Evolutionary conservation across 2,888 invertebrate genomes (phyloP), one percentile per base, ranked within the genome.

Genomic region (Tryphoninae sp.): DNA sequence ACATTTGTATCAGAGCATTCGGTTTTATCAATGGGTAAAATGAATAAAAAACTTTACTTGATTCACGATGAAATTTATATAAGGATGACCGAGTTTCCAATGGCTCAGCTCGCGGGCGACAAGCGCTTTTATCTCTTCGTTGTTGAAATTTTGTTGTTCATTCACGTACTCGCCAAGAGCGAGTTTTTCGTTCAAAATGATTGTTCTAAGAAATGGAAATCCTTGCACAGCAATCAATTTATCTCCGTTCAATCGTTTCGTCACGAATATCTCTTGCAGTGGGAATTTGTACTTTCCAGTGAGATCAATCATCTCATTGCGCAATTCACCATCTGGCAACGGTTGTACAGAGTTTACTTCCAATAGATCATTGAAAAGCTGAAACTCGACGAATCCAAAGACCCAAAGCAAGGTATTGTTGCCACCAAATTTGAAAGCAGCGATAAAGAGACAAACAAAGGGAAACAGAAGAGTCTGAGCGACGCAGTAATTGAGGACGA

Each of bases 381-480:
- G 79, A 67, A 82, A 80, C 42, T 82, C 82, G 4, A 67, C 72
- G 7, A 82, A 78, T n/a, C 53, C 67, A 16, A 82, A 82, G 11
- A 72, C 67, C 75, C 79, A 82, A 1, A 82, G 58, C 55, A 82
- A 55, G 9, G 82, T 76, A 8, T 69, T 82, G 33, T 76, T 23
- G n/a, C 82, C 82, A 49, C 79, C 71, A 13, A 79, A 51, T 33
- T 80, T 80, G 40, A 82, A 80, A 2, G 62, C 79, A 26, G 72
- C 19, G 55, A 82, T 49, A 26, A 82, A 76, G 9, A 82, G 79
- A 51, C 82, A 82, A 45, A 82, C 80, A 45, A 82, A 79, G 0
- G 82, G 82, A 42, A 82, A 82, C 3, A 82, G 68, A 9, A 82
- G 72, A 23, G 80, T 82, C 68, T 82, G 82, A 55, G 76, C 76